A percentile compares a stretch with the other conserved stretches of the same genome.
Conservation (phyloP, 2,797 vertebrate species). For the Urosaurus nigricauda region DNA sequence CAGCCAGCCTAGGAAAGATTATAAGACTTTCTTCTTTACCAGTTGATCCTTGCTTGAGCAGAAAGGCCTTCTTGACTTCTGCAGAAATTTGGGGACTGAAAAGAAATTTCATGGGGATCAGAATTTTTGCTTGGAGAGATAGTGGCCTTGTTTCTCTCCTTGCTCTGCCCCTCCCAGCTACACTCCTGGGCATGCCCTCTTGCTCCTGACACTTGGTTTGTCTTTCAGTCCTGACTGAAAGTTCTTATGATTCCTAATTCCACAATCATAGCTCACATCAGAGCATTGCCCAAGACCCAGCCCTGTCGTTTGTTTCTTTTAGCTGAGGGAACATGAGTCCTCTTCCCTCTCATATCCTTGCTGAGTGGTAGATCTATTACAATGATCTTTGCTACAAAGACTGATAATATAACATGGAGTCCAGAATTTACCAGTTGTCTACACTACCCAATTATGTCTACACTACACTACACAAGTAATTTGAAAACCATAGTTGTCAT, state of each 20-base stretch:
- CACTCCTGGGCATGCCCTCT: neutral
- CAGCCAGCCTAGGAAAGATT: neutral
- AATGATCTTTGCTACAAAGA: neutral
- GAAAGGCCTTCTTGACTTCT: neutral
- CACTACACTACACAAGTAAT: no score
- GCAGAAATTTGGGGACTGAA: no score
- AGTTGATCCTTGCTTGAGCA: neutral
- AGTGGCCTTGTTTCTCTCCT: no score
- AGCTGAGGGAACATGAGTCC: neutral
- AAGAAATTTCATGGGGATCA: no score
- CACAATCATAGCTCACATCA: neutral
- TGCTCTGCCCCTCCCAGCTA: neutral
- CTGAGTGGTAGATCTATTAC: neutral
- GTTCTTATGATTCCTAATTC: neutral
- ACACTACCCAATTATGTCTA: no score
- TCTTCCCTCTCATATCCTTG: neutral
- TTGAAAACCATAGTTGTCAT: no score
- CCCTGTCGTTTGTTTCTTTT: neutral
- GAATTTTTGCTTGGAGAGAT: no score
- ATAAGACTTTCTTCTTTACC: neutral
- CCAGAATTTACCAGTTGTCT: neutral
- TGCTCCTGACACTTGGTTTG: neutral
- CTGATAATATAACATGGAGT: no score
- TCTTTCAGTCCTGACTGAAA: neutral
- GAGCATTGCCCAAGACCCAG: neutral